phyloP scores from a whole-genome alignment of 2,888 invertebrate species.

The Fabriciana adippe region DNA sequence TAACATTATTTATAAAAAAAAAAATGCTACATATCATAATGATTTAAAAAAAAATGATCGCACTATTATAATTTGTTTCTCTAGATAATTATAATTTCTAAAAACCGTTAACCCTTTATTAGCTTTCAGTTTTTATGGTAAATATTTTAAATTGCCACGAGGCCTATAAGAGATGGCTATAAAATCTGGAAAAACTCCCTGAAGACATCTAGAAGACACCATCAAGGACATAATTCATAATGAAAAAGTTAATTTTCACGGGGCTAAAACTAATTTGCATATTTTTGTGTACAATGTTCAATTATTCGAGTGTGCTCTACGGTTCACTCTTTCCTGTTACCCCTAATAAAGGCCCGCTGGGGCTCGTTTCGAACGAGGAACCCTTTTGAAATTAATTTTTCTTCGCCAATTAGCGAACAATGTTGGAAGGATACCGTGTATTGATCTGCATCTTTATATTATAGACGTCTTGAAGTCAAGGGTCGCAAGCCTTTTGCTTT shows the following conservation, averaged over 20 bases:
- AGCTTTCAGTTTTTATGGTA: constrained; percentile 45
- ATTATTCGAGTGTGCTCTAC: constrained; percentile 70
- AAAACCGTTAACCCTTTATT: constrained; percentile 58
- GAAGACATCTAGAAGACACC: constrained; percentile 71
- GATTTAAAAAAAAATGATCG: too few species aligned
- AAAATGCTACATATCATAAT: too few species aligned
- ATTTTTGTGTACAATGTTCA: constrained; percentile 73
- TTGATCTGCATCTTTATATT: constrained; percentile 54
- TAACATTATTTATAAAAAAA: too few species aligned
- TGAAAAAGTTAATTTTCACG: constrained; percentile 81
- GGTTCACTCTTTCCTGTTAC: constrained; percentile 61
- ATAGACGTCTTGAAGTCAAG: constrained; percentile 32
- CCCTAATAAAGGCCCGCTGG: constrained; percentile 65
- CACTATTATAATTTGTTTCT: neutral
- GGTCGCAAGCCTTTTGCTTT: constrained; percentile 34
- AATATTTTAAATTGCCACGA: constrained; percentile 52
- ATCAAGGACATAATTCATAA: constrained; percentile 80
- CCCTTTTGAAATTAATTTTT: constrained; percentile 81
- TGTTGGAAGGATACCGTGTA: constrained; percentile 60
- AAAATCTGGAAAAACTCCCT: constrained; percentile 79
- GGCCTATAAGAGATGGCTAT: constrained; percentile 52
- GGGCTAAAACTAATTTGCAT: constrained; percentile 74
- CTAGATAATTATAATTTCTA: constrained; percentile 2
- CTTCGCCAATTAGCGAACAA: constrained; percentile 75
- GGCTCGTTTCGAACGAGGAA: constrained; percentile 64